phyloP scores from a whole-genome alignment of 2,797 vertebrate species.

The Fratercula arctica region DNA sequence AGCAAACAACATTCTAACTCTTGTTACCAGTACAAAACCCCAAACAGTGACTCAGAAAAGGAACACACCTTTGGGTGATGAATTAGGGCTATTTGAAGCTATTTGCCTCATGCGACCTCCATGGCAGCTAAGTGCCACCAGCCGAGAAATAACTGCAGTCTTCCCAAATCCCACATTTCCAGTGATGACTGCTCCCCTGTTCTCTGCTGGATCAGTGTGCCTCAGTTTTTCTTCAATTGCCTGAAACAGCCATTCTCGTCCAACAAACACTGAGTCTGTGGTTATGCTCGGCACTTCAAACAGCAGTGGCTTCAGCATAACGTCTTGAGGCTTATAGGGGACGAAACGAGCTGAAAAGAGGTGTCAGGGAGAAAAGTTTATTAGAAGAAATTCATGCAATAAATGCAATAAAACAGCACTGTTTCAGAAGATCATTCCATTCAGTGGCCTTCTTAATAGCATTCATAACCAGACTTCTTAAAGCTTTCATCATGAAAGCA shows the following conservation, averaged over 20 bases:
- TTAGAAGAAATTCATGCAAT: neutral
- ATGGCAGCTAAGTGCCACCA: constrained; percentile 97
- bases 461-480: neutral
- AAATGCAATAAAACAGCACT: neutral
- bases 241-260: constrained; percentile 95
- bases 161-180: constrained; percentile 97
- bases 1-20: neutral
- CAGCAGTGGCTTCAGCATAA: constrained; percentile 95
- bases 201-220: constrained; percentile 77
- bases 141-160: constrained; percentile 92
- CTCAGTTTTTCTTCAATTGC: constrained; percentile 87
- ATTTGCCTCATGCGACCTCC: constrained; percentile 98
- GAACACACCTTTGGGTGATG: constrained; percentile 87
- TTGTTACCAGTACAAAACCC: neutral
- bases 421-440: neutral
- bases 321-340: constrained; percentile 95
- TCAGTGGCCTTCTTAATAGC: neutral
- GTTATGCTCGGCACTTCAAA: constrained; percentile 99
- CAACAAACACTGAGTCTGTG: constrained; percentile 96
- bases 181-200: constrained; percentile 85
- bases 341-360: constrained; percentile 85
- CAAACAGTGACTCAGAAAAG: neutral
- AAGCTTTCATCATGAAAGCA: neutral
- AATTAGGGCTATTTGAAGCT: constrained; percentile 89
- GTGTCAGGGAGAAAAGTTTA: constrained; percentile 3